Base-by-base conservation (phyloP, 2,797 vertebrate genomes). In the Aulostomus chinensis region DNA sequence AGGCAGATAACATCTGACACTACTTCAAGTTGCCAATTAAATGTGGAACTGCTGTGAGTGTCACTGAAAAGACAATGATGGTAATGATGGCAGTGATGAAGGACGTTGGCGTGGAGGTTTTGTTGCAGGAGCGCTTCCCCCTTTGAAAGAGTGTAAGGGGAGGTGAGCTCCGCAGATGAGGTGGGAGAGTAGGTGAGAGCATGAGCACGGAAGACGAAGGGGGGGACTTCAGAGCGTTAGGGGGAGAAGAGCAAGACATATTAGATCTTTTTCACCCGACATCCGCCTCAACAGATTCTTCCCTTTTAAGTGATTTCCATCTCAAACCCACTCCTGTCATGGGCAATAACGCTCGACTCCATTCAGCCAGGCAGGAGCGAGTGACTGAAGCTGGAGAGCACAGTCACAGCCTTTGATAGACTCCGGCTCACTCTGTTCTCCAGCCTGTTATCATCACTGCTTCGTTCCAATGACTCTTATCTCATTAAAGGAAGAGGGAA, bases 11-110 rank as follows among this genome's bases (percentile, higher is more conserved):
- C 58, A 74, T 76, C 41, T 76, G 73, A 78, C 49, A 7, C 40
- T 5, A 29, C 76, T 67, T 77, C 72, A 77, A 73, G 64, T 69
- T 85, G 58, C 76, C 81, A 85, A 88, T 87, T 85, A 84, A 71
- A 78, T 51, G 38, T 12, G 66, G 76, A 83, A 81, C 65, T 69
- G 60, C 65, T 37, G 73, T 2, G 56, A 68, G 43, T 67, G 63
- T 64, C 52, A 49, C 67, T 59, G 54, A 70, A 78, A 75, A 65
- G 53, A 78, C 56, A 76, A 73, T 66, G 64, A 61, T 52, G 38
- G 66, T 71, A 58, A 73, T 49, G 39, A 64, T 8, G 8, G 30
- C n/a, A 49, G 17, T 40, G 45, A 48, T 39, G 61, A 51, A 51
- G 14, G 45, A 41, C 29, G 43, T 36, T 56, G 58, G 48, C 45